Evolutionary conservation across 1,140 invertebrate genomes (phyloP).

Genomic region (Drosophila seguyi): DNA sequence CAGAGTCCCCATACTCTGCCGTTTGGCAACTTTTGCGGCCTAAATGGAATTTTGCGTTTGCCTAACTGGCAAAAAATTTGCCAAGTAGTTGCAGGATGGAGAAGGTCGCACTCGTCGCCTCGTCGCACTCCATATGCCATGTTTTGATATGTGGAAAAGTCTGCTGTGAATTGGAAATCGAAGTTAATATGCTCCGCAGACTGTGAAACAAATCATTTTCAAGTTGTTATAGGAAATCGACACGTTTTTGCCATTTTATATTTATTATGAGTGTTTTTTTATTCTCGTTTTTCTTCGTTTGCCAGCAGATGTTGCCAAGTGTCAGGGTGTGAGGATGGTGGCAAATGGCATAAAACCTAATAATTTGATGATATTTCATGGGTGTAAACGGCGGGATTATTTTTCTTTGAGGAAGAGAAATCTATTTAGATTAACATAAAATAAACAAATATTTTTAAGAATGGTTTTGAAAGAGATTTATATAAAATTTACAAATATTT

Average conservation of each 20-base stretch:
- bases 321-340: conserved; percentile 31
- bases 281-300: conserved; percentile 27
- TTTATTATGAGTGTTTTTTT: conserved; percentile 73
- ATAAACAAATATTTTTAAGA: too few relatives aligned
- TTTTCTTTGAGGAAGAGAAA: not conserved
- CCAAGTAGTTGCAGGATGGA: conserved; percentile 39
- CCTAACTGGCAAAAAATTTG: conserved; percentile 72
- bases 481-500: too few relatives aligned
- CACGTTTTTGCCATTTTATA: conserved; percentile 84
- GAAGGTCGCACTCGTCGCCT: conserved; percentile 8
- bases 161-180: conserved; percentile 77
- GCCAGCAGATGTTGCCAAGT: conserved; percentile 68
- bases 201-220: conserved; percentile 84
- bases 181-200: conserved; percentile 82
- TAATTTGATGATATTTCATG: conserved; percentile 69
- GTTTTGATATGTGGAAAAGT: conserved; percentile 52
- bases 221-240: conserved; percentile 82
- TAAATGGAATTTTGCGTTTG: conserved; percentile 72
- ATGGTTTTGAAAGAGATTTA: not conserved
- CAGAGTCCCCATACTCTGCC: conserved; percentile 17
- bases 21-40: conserved; percentile 71
- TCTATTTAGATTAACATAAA: not conserved
- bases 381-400: conserved; percentile 3
- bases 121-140: conserved; percentile 12
- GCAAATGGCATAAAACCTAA: conserved; percentile 56